Conservation (phyloP, 2,888 invertebrate species). For the Atethmia centrago region DNA sequence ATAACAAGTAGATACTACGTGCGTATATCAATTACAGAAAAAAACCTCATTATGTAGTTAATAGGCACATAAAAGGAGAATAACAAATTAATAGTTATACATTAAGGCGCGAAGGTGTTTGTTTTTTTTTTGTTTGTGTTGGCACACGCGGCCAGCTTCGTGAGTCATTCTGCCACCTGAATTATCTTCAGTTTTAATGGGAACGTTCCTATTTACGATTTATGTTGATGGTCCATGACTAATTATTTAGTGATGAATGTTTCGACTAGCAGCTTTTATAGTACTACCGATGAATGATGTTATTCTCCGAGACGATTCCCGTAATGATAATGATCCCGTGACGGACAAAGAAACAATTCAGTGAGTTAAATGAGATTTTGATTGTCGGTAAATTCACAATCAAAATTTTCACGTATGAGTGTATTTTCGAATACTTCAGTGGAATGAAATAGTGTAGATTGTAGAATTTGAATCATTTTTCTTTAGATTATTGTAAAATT, state of each 20-base stretch:
- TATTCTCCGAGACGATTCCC: constrained; percentile 60
- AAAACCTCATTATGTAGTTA: constrained; percentile 32
- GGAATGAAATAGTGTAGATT: constrained; percentile 11
- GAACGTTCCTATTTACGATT: constrained; percentile 76
- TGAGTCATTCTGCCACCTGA: constrained; percentile 83
- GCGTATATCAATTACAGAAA: constrained; percentile 30
- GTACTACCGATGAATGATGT: constrained; percentile 60
- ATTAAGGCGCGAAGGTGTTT: constrained; percentile 56
- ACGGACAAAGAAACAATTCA: constrained; percentile 58
- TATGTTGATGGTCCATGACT: constrained; percentile 79
- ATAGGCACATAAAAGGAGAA: constrained; percentile 30
- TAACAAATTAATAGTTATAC: constrained; percentile 47
- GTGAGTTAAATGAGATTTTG: constrained; percentile 60
- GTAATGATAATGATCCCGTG: constrained; percentile 64
- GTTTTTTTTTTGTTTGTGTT: constrained; percentile 75
- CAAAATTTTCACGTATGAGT: constrained; percentile 28
- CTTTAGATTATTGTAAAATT: neutral
- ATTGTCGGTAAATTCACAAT: constrained; percentile 55
- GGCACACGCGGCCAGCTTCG: constrained; percentile 70
- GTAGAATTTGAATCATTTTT: neutral
- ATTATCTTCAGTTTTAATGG: constrained; percentile 78
- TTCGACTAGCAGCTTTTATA: constrained; percentile 64
- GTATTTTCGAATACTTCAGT: constrained; percentile 25
- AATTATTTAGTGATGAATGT: constrained; percentile 75
- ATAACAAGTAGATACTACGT: constrained; percentile 1